Percentiles rank a stretch among this genome's conserved stretches.
Conservation (phyloP, 2,113 vertebrate species). For the Triplophysa rosa region DNA sequence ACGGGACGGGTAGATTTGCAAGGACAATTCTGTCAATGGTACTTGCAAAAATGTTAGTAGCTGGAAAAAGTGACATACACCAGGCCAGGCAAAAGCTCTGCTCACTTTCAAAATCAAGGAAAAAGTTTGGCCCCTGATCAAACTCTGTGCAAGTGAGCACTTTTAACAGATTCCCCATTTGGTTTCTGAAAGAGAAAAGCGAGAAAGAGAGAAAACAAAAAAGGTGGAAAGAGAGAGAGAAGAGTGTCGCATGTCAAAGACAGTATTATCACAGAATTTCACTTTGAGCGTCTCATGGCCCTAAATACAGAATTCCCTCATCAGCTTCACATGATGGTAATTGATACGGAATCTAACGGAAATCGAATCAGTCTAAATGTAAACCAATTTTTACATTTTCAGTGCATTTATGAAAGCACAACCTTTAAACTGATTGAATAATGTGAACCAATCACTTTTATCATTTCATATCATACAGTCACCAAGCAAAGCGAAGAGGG, state of each 20-base stretch:
- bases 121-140: conserved; percentile 93
- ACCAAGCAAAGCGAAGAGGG: neutral
- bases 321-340: neutral
- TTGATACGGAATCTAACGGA: neutral
- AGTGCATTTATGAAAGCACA: neutral
- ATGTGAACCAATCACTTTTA: neutral
- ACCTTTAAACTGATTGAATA: neutral
- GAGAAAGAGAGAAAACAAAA: conserved; percentile 55
- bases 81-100: conserved; percentile 76
- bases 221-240: conserved; percentile 58
- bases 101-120: conserved; percentile 96
- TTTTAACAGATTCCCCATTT: conserved; percentile 91
- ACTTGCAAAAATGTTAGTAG: conserved; percentile 63
- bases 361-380: too few relatives aligned
- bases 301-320: conserved; percentile 30
- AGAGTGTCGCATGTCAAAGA: conserved; percentile 37
- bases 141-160: conserved; percentile 90
- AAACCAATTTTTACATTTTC: neutral
- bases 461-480: too few relatives aligned
- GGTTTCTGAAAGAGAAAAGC: conserved; percentile 82
- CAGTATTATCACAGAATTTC: conserved; percentile 30
- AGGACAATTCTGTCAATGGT: conserved; percentile 39
- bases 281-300: conserved; percentile 3
- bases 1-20: conserved; percentile 4
- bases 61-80: conserved; percentile 46